phyloP scores from a whole-genome alignment of 2,113 vertebrate genomes.

The Hypocryptadius cinnamomeus region DNA sequence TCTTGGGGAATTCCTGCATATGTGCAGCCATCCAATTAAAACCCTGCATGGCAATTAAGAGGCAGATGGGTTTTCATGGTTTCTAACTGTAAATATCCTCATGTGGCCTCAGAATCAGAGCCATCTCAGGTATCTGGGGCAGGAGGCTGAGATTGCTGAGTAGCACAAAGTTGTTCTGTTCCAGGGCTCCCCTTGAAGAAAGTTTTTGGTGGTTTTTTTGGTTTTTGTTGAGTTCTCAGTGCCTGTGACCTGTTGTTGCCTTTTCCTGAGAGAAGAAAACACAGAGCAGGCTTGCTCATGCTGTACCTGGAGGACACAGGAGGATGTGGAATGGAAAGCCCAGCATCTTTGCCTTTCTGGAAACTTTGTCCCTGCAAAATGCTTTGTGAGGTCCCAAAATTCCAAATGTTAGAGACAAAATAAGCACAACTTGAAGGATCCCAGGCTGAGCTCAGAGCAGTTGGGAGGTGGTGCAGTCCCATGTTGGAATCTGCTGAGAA shows the following conservation, averaged over 20 bases:
- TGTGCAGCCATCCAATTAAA: background rate
- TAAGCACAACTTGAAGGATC: background rate
- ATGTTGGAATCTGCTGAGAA: background rate
- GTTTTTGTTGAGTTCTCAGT: background rate
- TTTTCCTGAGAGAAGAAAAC: background rate
- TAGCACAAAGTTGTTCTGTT: background rate
- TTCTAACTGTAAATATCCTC: background rate
- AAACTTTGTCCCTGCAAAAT: background rate
- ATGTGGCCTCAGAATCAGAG: background rate
- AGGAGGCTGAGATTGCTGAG: background rate
- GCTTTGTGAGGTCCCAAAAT: background rate
- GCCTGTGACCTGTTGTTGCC: background rate
- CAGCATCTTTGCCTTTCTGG: background rate
- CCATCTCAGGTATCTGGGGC: background rate
- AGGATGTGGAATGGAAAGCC: background rate
- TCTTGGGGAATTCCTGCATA: conserved; percentile 8
- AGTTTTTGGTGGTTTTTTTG: background rate
- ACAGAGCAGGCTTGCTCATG: background rate
- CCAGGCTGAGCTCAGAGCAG: background rate
- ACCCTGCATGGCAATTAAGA: background rate
- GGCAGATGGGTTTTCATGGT: conserved; percentile 29
- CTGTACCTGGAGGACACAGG: background rate
- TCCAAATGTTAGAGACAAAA: background rate
- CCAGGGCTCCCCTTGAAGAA: background rate
- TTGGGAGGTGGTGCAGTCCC: background rate